Base-by-base conservation (phyloP, 1,140 invertebrate genomes). In the Caerostris extrusa region DNA sequence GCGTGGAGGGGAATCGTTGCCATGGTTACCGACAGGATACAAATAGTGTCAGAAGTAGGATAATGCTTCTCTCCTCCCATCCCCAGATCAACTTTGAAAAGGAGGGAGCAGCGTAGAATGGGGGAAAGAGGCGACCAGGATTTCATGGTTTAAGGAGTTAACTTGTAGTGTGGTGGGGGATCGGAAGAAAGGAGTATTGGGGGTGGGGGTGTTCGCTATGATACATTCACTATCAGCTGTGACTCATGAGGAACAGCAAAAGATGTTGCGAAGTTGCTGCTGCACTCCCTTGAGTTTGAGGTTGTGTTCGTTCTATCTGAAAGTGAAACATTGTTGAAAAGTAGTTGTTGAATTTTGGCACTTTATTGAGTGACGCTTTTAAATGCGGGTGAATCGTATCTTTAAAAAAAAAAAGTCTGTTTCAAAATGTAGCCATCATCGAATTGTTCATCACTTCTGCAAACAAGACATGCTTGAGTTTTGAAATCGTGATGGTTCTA, bases 101-200 rank as follows among this genome's bases (percentile, higher is more conserved):
- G 69, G 50, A 57, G 69, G 92, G 56, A 55, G 61, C 53, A 55
- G 50, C 69, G 34, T 57, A 19, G 61, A 89, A 77, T 58, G 86
- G 57, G 82, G 86, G 58, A 81, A n/a, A 34, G 81, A 90, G 81
- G 81, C 71, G 89, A 93, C 58, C 61, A 53, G 34, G 82, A 85
- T 93, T 93, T 93, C 60, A 86, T 93, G 92, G 92, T 87, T 93
- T 93, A 93, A 93, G 64, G 92, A 93, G 92, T 93, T 93, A 88
- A 93, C 92, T 86, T 93, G 92, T 87, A 93, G 92, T 88, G 71
- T 17, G 55, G 87, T 12, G 8, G n/a, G 85, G 12, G 92, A 55
- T 7, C 14, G 7, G 55, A 5, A 14, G 82, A 60, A 77, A 60
- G 60, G 34, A 17, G 60, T 17, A 55, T 14, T 5, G 60, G 71